phyloP scores from a whole-genome alignment of 2,797 vertebrate species.

The Rhincodon typus region DNA sequence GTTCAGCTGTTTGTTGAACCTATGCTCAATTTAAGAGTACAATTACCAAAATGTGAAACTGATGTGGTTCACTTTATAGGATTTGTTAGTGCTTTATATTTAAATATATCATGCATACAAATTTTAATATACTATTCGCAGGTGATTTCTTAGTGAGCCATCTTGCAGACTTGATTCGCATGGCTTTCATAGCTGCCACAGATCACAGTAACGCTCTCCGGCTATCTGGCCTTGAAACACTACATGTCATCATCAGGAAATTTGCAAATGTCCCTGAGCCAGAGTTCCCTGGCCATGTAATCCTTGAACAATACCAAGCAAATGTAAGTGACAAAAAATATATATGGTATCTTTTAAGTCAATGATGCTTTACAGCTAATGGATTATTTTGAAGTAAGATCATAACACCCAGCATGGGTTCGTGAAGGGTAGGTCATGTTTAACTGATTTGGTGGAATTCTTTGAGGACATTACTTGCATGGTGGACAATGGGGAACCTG shows the following conservation, averaged over 20 bases:
- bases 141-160: slow-evolving; percentile 85
- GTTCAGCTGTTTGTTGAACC: background rate
- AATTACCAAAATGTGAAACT: background rate
- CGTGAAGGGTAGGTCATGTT: too few relatives aligned
- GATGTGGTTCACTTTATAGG: background rate
- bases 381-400: background rate
- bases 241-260: slow-evolving; percentile 72
- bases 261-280: slow-evolving; percentile 78
- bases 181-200: slow-evolving; percentile 96
- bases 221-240: slow-evolving; percentile 74
- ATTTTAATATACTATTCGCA: slow-evolving; percentile 38
- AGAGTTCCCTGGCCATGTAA: slow-evolving; percentile 86
- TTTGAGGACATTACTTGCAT: too few relatives aligned
- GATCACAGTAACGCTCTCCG: slow-evolving; percentile 80
- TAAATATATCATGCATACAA: background rate
- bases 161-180: slow-evolving; percentile 81
- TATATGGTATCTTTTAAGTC: background rate
- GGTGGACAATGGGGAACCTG: too few relatives aligned
- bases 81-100: background rate
- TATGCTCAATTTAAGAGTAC: background rate
- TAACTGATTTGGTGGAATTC: too few relatives aligned
- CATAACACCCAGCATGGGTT: too few relatives aligned
- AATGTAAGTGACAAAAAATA: slow-evolving; percentile 64
- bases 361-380: background rate
- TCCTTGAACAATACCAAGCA: slow-evolving; percentile 93